A percentile compares a stretch with the other conserved stretches of the same genome.
Evolutionary conservation across 2,113 vertebrate species (phyloP).

Genomic region (Nothocercus julius): DNA sequence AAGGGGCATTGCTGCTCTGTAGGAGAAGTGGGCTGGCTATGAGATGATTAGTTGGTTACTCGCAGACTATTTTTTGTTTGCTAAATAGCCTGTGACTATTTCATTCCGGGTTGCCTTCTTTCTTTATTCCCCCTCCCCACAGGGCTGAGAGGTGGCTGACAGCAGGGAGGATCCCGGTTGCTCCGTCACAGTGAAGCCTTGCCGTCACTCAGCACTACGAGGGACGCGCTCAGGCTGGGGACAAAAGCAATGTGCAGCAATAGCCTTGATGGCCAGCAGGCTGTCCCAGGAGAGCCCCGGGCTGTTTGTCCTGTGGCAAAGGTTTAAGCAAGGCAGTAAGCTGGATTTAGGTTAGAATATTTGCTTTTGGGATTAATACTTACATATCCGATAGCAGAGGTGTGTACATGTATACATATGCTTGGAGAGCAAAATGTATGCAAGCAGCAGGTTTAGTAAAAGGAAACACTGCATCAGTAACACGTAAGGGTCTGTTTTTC

Average conservation of each 20-base stretch:
- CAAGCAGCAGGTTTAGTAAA: neutral
- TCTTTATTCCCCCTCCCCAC: neutral
- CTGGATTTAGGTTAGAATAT: neutral
- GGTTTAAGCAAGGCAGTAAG: neutral
- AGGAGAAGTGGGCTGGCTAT: neutral
- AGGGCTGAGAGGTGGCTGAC: neutral
- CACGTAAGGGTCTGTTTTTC: neutral
- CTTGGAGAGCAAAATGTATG: neutral
- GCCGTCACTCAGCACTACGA: neutral
- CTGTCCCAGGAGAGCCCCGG: neutral
- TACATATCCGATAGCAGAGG: neutral
- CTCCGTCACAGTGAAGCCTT: neutral
- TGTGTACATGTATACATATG: accelerated
- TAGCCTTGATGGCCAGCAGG: neutral
- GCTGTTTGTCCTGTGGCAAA: neutral
- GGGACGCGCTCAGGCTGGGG: neutral
- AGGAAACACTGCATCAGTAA: neutral
- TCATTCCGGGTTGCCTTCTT: neutral
- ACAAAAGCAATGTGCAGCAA: neutral
- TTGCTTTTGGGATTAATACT: neutral
- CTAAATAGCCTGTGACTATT: neutral
- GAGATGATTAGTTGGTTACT: neutral
- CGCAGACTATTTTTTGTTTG: neutral
- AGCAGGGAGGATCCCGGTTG: neutral
- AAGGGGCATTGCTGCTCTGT: neutral